Conservation (phyloP, 2,888 invertebrate species). For the Tetropium fuscum region DNA sequence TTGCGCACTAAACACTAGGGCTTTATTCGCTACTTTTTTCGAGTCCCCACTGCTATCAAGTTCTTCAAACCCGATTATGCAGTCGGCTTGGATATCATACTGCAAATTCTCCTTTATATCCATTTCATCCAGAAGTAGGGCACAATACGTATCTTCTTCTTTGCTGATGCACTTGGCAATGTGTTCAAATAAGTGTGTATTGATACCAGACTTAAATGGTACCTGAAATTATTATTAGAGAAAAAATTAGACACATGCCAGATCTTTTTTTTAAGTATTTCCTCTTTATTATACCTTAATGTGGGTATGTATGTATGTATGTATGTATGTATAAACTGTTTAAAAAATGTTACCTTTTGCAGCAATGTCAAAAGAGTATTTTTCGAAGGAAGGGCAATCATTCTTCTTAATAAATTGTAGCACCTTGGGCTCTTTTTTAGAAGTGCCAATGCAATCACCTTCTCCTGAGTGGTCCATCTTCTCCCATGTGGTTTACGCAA, state of each 20-base stretch:
- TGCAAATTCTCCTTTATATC: slow-evolving; percentile 31
- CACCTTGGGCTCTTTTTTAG: slow-evolving; percentile 32
- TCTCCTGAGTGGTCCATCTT: slow-evolving; percentile 29
- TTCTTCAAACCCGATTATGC: slow-evolving; percentile 35
- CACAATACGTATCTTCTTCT: slow-evolving; percentile 21
- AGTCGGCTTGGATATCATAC: slow-evolving; percentile 19
- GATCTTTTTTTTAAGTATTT: no score
- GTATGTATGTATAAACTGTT: no score
- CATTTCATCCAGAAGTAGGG: slow-evolving; percentile 31
- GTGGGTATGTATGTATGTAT: no score
- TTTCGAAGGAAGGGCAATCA: slow-evolving; percentile 27
- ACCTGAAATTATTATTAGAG: no score
- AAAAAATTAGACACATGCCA: no score
- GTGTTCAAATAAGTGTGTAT: slow-evolving; percentile 31
- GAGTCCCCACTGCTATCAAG: neutral
- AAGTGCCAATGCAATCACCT: slow-evolving; percentile 25
- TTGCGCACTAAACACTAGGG: slow-evolving; percentile 31
- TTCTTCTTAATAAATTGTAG: slow-evolving; percentile 25
- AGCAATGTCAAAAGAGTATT: slow-evolving; percentile 18
- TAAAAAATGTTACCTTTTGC: slow-evolving; percentile 12
- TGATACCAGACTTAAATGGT: slow-evolving; percentile 23
- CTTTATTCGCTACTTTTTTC: slow-evolving; percentile 35
- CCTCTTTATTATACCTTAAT: no score
- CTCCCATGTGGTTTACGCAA: slow-evolving; percentile 22
- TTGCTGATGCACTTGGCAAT: slow-evolving; percentile 9